These are phyloP conservation scores for Aspidiotus rigidus DNA, from an alignment of 2,888 invertebrate genomes.

Conservation along the genomic window DNA sequence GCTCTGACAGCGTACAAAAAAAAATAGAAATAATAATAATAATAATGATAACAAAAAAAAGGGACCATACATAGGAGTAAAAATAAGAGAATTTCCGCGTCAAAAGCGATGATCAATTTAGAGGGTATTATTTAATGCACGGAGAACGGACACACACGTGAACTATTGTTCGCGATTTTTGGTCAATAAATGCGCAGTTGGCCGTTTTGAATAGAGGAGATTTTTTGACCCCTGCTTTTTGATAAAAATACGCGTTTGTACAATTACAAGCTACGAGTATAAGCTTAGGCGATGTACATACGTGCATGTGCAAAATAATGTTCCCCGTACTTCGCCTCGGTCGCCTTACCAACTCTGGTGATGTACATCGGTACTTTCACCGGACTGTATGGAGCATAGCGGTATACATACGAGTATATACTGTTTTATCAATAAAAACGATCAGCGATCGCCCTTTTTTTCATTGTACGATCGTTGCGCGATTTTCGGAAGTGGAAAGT, in stretches of 20 bases:
- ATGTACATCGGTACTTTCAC: background rate
- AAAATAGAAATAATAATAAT: background rate
- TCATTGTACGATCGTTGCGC: too few species aligned
- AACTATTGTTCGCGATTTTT: slow-evolving; percentile 30
- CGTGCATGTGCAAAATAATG: background rate
- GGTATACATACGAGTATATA: background rate
- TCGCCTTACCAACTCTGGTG: background rate
- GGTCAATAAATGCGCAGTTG: slow-evolving; percentile 34
- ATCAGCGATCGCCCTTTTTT: background rate
- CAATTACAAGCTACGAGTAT: slow-evolving; percentile 28
- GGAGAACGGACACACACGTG: slow-evolving; percentile 33
- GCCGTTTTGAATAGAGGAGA: slow-evolving; percentile 22
- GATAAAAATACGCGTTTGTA: slow-evolving; percentile 26
- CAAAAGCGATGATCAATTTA: slow-evolving; percentile 33
- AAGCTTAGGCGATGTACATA: background rate
- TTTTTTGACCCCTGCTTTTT: slow-evolving; percentile 29
- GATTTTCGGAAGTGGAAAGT: too few species aligned
- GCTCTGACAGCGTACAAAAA: background rate
- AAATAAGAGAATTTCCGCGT: slow-evolving; percentile 33
- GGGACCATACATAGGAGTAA: slow-evolving; percentile 14
- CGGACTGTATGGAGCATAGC: background rate
- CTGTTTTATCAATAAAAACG: slow-evolving; percentile 2
- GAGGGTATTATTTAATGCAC: slow-evolving; percentile 31
- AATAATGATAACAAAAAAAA: slow-evolving; percentile 19
- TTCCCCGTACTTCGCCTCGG: background rate